Evolutionary conservation across 1,140 invertebrate species (phyloP).

Genomic region (Drosophila burlai): DNA sequence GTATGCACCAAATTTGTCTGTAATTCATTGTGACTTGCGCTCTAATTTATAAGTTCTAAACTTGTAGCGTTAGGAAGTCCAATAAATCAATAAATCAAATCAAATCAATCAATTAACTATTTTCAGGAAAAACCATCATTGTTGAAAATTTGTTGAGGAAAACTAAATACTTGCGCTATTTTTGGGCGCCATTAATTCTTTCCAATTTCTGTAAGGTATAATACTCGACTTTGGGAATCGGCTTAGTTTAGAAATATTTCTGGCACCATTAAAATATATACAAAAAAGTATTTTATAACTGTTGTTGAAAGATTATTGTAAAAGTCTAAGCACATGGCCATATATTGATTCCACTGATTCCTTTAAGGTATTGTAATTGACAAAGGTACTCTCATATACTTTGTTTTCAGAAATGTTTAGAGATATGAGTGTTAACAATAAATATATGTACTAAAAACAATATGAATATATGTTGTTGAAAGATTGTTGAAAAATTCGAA

Average conservation of each 20-base stretch:
- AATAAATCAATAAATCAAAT: no score
- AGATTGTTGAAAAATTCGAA: background rate
- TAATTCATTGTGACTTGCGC: no score
- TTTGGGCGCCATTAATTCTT: background rate
- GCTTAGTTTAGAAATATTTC: background rate
- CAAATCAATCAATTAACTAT: no score
- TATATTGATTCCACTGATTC: background rate
- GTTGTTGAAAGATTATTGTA: conserved; percentile 1
- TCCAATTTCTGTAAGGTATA: background rate
- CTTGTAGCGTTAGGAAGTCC: no score
- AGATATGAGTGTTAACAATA: background rate
- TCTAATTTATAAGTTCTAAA: no score
- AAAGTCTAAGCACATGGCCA: background rate
- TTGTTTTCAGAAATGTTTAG: background rate
- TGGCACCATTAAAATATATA: background rate
- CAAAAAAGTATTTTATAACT: background rate
- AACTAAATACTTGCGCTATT: background rate
- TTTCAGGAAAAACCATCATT: background rate
- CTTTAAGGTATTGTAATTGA: background rate
- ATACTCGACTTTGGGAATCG: no score
- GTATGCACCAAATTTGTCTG: no score
- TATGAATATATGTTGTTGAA: background rate
- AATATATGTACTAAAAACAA: background rate
- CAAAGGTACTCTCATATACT: background rate
- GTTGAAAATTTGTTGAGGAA: background rate